These are phyloP conservation scores for Perognathus longimembris DNA, from an alignment of 2,113 vertebrate genomes.

Conservation along the genomic window DNA sequence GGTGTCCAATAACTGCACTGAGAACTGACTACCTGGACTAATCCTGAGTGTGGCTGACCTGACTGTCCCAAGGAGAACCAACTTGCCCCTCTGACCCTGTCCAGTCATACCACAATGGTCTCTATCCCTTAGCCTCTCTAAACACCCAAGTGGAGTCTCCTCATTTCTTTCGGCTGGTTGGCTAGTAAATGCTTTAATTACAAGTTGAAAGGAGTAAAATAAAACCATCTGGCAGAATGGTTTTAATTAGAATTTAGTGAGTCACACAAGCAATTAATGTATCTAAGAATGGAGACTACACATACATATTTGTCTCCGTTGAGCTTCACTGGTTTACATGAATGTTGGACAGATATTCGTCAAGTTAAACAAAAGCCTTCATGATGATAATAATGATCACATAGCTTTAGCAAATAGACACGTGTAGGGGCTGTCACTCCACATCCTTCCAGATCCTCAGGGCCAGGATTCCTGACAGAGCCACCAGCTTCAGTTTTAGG, in stretches of 20 bases:
- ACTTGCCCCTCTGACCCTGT: neutral
- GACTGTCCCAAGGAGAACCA: neutral
- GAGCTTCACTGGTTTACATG: conserved; percentile 59
- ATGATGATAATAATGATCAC: neutral
- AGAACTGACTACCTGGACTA: neutral
- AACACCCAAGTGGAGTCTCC: conserved; percentile 45
- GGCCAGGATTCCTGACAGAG: neutral
- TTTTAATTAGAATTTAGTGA: conserved; percentile 84
- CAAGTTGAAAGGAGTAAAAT: conserved; percentile 81
- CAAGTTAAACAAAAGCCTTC: conserved; percentile 59
- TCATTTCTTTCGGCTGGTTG: conserved; percentile 61
- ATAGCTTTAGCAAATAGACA: neutral
- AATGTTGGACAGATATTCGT: conserved; percentile 60
- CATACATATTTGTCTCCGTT: conserved; percentile 58
- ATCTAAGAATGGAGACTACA: conserved; percentile 70
- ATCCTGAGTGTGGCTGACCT: neutral
- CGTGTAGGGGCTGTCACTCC: neutral
- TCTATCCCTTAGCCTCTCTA: conserved; percentile 21
- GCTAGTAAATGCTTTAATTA: conserved; percentile 79
- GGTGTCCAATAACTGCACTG: neutral
- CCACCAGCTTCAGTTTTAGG: neutral
- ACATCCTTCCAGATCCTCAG: neutral
- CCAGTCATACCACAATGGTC: neutral
- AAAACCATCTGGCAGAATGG: conserved; percentile 79
- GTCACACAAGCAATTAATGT: conserved; percentile 76